Conservation (phyloP, 2,888 invertebrate species). For the Branchinecta sandiegonensis region DNA sequence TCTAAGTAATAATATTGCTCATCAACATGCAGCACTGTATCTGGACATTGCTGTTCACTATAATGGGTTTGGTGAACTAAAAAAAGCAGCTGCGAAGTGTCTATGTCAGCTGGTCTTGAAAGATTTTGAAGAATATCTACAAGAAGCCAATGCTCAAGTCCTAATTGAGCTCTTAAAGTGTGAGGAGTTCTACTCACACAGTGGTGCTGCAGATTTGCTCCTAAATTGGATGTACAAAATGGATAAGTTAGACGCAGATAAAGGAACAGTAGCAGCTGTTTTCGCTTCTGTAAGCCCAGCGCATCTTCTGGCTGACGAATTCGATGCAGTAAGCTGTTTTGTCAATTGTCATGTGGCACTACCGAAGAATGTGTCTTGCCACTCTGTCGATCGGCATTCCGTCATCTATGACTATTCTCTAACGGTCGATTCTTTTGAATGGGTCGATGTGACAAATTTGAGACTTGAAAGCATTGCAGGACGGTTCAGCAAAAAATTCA, state of each 20-base stretch:
- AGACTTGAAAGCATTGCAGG: neutral
- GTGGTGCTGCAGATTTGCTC: neutral
- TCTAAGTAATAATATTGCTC: neutral
- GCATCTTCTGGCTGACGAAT: too few relatives aligned
- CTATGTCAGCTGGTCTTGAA: neutral
- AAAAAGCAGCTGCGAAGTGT: constrained; percentile 1
- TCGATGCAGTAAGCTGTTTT: too few relatives aligned
- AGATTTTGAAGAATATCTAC: neutral
- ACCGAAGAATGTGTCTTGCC: too few relatives aligned
- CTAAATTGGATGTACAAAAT: neutral
- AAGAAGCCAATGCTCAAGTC: neutral
- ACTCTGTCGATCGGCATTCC: too few relatives aligned
- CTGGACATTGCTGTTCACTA: neutral
- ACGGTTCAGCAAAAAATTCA: neutral
- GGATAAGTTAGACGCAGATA: too few relatives aligned
- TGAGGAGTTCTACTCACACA: neutral
- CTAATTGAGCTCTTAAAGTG: neutral
- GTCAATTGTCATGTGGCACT: too few relatives aligned
- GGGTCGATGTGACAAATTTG: neutral
- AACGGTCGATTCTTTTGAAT: neutral
- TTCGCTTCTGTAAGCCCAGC: too few relatives aligned
- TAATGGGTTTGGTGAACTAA: neutral
- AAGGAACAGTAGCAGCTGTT: too few relatives aligned
- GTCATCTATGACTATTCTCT: too few relatives aligned
- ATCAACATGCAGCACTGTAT: neutral